Conservation (phyloP, 2,113 vertebrate genomes). For the Dipodomys spectabilis region DNA sequence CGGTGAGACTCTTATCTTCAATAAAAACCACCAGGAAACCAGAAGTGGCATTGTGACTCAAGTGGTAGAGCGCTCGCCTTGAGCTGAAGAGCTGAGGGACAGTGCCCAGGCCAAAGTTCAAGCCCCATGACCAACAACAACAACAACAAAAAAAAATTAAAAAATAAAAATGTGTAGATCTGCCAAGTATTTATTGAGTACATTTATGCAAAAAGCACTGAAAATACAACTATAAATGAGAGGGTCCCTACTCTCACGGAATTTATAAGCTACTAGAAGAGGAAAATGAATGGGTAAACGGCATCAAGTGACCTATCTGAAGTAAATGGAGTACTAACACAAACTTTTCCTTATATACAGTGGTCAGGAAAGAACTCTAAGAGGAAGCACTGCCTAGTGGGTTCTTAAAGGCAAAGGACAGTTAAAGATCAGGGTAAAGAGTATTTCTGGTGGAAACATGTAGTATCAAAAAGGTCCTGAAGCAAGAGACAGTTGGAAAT, state of each 20-base stretch:
- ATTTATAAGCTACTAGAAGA: not conserved
- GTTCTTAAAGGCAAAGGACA: not conserved
- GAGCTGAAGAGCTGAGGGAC: too few relatives aligned
- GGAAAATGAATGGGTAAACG: conserved; percentile 22
- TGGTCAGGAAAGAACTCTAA: not conserved
- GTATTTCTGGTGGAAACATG: not conserved
- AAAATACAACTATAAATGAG: not conserved
- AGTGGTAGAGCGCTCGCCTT: too few relatives aligned
- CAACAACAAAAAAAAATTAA: too few relatives aligned
- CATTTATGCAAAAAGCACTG: not conserved
- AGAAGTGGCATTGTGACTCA: too few relatives aligned
- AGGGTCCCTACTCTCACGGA: not conserved
- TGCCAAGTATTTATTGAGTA: not conserved
- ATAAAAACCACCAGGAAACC: not conserved
- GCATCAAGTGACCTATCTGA: not conserved
- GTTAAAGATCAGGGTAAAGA: conserved; percentile 2
- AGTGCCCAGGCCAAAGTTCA: too few relatives aligned
- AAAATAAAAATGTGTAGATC: not conserved
- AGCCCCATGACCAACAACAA: too few relatives aligned
- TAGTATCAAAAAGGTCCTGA: not conserved
- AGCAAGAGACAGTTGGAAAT: not conserved
- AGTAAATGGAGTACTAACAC: not conserved
- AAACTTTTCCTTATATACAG: not conserved
- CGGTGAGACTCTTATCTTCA: too few relatives aligned
- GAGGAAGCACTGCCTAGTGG: not conserved